Conservation (phyloP, 2,797 vertebrate genomes). For the Knipowitschia caucasica region DNA sequence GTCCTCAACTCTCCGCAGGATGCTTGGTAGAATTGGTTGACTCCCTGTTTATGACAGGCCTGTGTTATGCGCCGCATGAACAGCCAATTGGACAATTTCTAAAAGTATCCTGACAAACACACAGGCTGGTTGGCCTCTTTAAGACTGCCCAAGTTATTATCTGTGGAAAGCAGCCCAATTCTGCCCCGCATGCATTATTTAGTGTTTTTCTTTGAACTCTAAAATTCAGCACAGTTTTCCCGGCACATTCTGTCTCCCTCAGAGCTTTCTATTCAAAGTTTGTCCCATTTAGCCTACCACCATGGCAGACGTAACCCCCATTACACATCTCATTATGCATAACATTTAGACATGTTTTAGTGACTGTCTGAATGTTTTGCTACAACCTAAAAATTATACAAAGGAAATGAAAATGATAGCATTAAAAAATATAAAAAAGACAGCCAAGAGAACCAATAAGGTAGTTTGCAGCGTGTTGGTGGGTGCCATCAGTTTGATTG, state of each 20-base stretch:
- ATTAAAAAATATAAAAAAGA: not conserved
- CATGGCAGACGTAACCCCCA: conserved; percentile 47
- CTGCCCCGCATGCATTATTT: conserved; percentile 78
- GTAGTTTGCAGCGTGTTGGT: conserved; percentile 18
- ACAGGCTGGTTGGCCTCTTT: conserved; percentile 67
- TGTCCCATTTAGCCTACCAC: conserved; percentile 72
- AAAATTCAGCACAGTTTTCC: conserved; percentile 64
- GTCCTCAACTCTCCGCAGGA: too few relatives aligned
- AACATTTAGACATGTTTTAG: conserved; percentile 41
- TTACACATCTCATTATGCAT: conserved; percentile 52
- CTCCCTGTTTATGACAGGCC: conserved; percentile 60
- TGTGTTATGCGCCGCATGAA: conserved; percentile 60
- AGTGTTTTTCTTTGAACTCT: conserved; percentile 80
- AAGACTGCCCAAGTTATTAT: conserved; percentile 74
- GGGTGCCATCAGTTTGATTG: conserved; percentile 34
- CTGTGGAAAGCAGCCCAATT: conserved; percentile 76
- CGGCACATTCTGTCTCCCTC: conserved; percentile 58
- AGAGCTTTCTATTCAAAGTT: conserved; percentile 66
- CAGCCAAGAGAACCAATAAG: not conserved
- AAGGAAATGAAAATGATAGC: not conserved
- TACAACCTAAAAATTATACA: not conserved
- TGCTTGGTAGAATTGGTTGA: too few relatives aligned
- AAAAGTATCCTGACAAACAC: conserved; percentile 60
- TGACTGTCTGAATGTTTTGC: not conserved
- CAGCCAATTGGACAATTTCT: conserved; percentile 71